These are phyloP conservation scores for Chrysoperla carnea DNA, from an alignment of 1,140 invertebrate genomes.

Conservation along the genomic window DNA sequence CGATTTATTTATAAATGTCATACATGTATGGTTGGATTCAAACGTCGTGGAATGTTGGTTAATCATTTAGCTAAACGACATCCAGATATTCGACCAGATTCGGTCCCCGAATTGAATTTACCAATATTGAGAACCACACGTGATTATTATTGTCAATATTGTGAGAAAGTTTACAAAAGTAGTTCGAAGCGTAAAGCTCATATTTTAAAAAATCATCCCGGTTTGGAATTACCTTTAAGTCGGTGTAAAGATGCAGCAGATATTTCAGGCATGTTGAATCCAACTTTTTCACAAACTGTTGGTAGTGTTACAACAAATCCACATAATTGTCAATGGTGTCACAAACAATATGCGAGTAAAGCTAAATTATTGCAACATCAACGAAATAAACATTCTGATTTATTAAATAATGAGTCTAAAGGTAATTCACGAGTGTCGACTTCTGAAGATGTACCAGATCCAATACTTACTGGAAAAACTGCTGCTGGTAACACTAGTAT, in stretches of 20 bases:
- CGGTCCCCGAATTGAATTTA: constrained; percentile 64
- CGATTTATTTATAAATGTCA: constrained; percentile 69
- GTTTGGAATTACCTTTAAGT: constrained; percentile 44
- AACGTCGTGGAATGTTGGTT: constrained; percentile 66
- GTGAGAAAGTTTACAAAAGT: constrained; percentile 74
- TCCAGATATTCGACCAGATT: constrained; percentile 53
- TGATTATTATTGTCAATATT: constrained; percentile 75
- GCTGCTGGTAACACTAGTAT: too few species aligned
- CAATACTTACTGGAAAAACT: too few species aligned
- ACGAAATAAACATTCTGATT: constrained; percentile 48
- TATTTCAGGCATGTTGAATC: constrained; percentile 31
- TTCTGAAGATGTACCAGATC: too few species aligned
- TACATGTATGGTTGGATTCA: constrained; percentile 62
- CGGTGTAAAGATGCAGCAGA: constrained; percentile 26
- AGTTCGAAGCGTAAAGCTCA: constrained; percentile 72
- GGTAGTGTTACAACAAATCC: constrained; percentile 56
- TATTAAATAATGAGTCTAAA: too few species aligned
- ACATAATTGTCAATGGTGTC: constrained; percentile 62
- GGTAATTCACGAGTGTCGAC: too few species aligned
- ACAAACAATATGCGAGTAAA: constrained; percentile 70
- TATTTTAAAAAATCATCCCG: constrained; percentile 73
- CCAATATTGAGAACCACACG: constrained; percentile 63
- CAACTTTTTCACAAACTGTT: constrained; percentile 49
- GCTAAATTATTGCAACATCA: constrained; percentile 69
- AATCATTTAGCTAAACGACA: constrained; percentile 76